Base-by-base conservation (phyloP, 2,888 invertebrate species). In the Acanthococcus lagerstroemiae region DNA sequence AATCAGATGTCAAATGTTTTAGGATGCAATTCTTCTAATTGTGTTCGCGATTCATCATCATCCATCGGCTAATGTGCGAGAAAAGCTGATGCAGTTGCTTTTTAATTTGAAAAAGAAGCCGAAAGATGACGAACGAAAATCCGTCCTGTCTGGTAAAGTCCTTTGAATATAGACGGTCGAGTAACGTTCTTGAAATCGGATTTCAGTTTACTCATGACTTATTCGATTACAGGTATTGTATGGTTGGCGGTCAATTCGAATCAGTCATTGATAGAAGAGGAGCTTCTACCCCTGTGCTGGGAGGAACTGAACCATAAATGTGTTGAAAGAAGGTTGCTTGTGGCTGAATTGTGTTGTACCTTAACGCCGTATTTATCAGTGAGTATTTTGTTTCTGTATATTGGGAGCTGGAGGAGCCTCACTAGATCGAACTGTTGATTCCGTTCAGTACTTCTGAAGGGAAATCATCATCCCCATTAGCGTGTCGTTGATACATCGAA, bases 91-190 rank as follows among this genome's bases (percentile, higher is more conserved):
- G 5, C 83, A 84, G 69, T 79, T 84, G 61, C 75, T 87, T 46
- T 86, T 87, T 72, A 85, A 85, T 75, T 76, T 87, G 61, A 85
- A 85, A 72, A 87, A 87, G 72, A 80, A 82, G 70, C 87, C 87
- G 1, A 82, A 83, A 58, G 81, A 82, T 68, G 81, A 81, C 27
- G 86, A 87, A 74, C 77, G 87, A 73, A 79, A 77, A 69, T 76
- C 79, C 70, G 81, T 83, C 70, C 74, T 83, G 68, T 76, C 80
- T 65, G 82, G 82, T 80, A 73, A n/a, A 63, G 65, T 37, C 15
- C 15, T 45, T 37, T 9, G 37, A 37, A 37, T 37, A 37, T 37
- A 37, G 6, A 9, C n/a, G n/a, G n/a, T n/a, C n/a, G n/a, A n/a
- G n/a, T n/a, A n/a, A n/a, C n/a, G n/a, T 65, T 61, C 52, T 37